A percentile compares a stretch with the other conserved stretches of the same genome.
Evolutionary conservation across 2,113 vertebrate genomes (phyloP).

Genomic region (Myiagra hebetior): DNA sequence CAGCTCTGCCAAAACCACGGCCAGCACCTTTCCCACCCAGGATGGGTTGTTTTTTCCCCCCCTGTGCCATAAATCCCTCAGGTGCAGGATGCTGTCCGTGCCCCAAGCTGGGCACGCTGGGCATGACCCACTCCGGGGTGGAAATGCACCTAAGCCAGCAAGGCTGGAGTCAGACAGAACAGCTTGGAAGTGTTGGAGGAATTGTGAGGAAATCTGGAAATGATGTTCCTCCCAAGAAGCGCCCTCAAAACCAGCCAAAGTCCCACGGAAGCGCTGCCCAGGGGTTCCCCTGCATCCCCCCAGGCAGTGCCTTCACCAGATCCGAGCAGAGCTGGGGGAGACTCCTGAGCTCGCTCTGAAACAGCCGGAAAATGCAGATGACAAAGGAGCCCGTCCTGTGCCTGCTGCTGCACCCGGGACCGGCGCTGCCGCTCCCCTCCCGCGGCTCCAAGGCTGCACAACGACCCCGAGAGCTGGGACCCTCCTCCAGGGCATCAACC

Average conservation of each 20-base stretch:
- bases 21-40: not conserved
- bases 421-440: rapidly evolving
- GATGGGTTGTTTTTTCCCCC: rapidly evolving
- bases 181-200: not conserved
- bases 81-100: not conserved
- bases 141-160: not conserved
- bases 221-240: not conserved
- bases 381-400: not conserved
- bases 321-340: not conserved
- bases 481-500: rapidly evolving
- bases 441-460: not conserved
- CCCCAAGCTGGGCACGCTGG: not conserved
- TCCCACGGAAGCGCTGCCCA: rapidly evolving
- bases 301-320: not conserved
- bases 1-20: not conserved
- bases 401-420: not conserved
- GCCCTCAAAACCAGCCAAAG: rapidly evolving
- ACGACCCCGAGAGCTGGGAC: not conserved
- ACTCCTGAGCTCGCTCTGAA: rapidly evolving
- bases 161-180: rapidly evolving
- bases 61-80: rapidly evolving
- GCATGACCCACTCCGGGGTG: rapidly evolving
- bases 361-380: not conserved
- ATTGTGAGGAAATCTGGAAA: not conserved
- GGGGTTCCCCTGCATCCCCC: not conserved